Conservation (phyloP, 2,888 invertebrate species). For the Melieria crassipennis region DNA sequence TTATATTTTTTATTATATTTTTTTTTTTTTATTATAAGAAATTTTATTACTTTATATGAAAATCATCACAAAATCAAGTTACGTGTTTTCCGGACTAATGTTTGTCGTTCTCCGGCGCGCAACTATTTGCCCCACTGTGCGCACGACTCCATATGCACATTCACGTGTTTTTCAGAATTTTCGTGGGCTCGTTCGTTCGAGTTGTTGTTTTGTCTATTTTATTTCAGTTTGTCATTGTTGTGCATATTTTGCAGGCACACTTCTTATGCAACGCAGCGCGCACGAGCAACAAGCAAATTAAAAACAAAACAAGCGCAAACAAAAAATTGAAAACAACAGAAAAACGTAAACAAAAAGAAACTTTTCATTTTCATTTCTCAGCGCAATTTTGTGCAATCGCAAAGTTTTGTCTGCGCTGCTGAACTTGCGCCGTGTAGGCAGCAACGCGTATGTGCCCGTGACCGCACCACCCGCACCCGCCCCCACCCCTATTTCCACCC, state of each 20-base stretch:
- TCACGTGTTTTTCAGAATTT: background rate
- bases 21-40: no score
- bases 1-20: no score
- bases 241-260: slow-evolving; percentile 43
- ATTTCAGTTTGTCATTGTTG: slow-evolving; percentile 34
- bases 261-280: slow-evolving; percentile 15
- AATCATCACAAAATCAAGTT: no score
- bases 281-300: slow-evolving; percentile 30
- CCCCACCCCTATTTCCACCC: no score
- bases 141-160: background rate
- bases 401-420: slow-evolving; percentile 19
- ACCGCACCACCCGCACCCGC: no score
- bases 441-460: no score
- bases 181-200: background rate
- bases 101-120: background rate
- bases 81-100: no score
- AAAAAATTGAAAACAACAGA: slow-evolving; percentile 19
- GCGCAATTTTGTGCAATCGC: slow-evolving; percentile 9
- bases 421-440: background rate
- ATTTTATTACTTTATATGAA: no score
- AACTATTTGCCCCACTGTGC: background rate
- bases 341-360: slow-evolving; percentile 36
- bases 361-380: slow-evolving; percentile 7
- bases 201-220: slow-evolving; percentile 38
- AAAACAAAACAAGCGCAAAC: slow-evolving; percentile 36